Evolutionary conservation across 2,797 vertebrate species (phyloP).

Genomic region (Arctocebus calabarensis): DNA sequence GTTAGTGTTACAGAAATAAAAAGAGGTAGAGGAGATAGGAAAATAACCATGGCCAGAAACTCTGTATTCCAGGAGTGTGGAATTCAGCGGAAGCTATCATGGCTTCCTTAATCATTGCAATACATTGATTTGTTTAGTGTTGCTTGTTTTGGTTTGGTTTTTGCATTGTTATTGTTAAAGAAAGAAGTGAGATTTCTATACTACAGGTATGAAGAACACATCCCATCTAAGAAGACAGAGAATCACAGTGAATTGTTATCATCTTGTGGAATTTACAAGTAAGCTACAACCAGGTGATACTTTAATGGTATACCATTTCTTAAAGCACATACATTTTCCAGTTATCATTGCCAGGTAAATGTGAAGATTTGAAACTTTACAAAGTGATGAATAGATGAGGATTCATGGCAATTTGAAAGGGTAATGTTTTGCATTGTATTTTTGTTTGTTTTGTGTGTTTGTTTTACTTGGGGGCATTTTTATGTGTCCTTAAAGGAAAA

Average conservation of each 20-base stretch:
- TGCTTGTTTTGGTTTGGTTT: constrained; percentile 44
- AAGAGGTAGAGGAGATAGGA: neutral
- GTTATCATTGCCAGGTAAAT: constrained; percentile 1
- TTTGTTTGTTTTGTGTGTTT: neutral
- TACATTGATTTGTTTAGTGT: neutral
- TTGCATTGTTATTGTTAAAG: neutral
- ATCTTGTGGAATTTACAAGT: constrained; percentile 12
- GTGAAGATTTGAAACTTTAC: neutral
- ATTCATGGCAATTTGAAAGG: constrained; percentile 27
- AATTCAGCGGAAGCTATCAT: constrained; percentile 33
- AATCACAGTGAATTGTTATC: constrained; percentile 3
- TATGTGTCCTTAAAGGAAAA: constrained; percentile 51
- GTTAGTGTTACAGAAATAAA: constrained; percentile 13
- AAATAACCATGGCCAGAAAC: neutral
- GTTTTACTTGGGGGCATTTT: constrained; percentile 26
- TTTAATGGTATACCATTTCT: constrained; percentile 10
- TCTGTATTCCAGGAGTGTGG: neutral
- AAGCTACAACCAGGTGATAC: constrained; percentile 9
- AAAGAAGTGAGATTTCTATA: constrained; percentile 21
- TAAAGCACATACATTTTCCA: neutral
- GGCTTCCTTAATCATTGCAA: neutral
- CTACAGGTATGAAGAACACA: neutral
- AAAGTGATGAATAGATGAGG: neutral
- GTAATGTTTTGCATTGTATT: neutral
- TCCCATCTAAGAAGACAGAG: neutral